Evolutionary conservation across 1,140 invertebrate species (phyloP).

Genomic region (Eumeta japonica): DNA sequence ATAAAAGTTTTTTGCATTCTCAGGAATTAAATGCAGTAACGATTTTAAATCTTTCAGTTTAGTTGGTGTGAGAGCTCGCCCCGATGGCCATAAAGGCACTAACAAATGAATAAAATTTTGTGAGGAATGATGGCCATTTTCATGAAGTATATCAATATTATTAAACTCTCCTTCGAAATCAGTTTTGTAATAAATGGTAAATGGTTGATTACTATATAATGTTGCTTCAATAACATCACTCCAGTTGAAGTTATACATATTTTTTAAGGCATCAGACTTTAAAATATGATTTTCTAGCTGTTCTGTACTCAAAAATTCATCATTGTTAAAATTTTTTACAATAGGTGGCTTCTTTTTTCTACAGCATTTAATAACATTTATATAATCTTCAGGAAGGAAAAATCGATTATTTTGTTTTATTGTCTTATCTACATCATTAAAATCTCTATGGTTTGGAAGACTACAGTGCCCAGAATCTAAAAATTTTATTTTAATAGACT

Average conservation of each 20-base stretch:
- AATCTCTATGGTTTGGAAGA: constrained; percentile 35
- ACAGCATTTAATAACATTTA: constrained; percentile 20
- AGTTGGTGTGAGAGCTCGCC: constrained; percentile 1
- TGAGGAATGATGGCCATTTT: background rate
- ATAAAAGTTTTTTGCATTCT: constrained; percentile 1
- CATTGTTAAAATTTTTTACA: constrained; percentile 7
- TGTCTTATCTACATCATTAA: constrained; percentile 23
- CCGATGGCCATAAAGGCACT: constrained; percentile 1
- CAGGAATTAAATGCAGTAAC: constrained; percentile 2
- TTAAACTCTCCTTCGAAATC: too few relatives aligned
- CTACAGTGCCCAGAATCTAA: constrained; percentile 32
- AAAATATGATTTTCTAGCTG: constrained; percentile 6
- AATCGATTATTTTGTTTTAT: constrained; percentile 27
- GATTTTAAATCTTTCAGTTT: constrained; percentile 3
- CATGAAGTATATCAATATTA: background rate
- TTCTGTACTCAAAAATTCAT: constrained; percentile 3
- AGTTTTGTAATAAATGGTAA: background rate
- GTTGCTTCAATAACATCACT: constrained; percentile 5
- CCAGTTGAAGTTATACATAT: constrained; percentile 3
- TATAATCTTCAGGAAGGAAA: constrained; percentile 26
- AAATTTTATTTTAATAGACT: constrained; percentile 25
- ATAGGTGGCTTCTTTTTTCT: constrained; percentile 17
- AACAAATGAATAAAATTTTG: background rate
- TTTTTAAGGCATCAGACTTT: constrained; percentile 4
- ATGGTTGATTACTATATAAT: background rate